A percentile compares a stretch with the other conserved stretches of the same genome.
phyloP scores from a whole-genome alignment of 2,113 vertebrate genomes.

The Cheilinus undulatus region DNA sequence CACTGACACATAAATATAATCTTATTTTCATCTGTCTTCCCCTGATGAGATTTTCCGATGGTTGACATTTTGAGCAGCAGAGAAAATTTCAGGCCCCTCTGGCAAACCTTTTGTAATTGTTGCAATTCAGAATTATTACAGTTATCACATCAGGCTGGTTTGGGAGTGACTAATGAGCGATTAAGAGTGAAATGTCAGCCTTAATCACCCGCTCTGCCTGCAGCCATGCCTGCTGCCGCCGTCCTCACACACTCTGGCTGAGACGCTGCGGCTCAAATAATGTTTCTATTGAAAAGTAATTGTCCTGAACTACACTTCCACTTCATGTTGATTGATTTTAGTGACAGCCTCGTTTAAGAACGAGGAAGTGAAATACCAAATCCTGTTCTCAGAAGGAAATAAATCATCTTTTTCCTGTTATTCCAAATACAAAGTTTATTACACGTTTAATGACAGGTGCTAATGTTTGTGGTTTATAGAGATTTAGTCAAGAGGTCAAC shows the following conservation, averaged over 20 bases:
- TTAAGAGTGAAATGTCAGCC: slow-evolving; percentile 79
- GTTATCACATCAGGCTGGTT: slow-evolving; percentile 61
- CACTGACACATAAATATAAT: slow-evolving; percentile 59
- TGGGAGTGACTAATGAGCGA: slow-evolving; percentile 66
- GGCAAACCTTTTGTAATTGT: slow-evolving; percentile 75
- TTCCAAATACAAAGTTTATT: too few species aligned
- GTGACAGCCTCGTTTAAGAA: slow-evolving; percentile 40
- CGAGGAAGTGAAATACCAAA: slow-evolving; percentile 54
- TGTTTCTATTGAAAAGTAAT: slow-evolving; percentile 37
- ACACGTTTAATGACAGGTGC: too few species aligned
- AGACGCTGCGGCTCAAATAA: slow-evolving; percentile 55
- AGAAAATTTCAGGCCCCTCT: slow-evolving; percentile 39
- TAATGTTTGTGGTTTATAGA: too few species aligned
- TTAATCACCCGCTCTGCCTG: slow-evolving; percentile 61
- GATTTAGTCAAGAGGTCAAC: too few species aligned
- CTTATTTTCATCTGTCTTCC: slow-evolving; percentile 37
- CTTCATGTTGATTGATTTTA: slow-evolving; percentile 2
- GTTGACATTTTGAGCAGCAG: slow-evolving; percentile 70
- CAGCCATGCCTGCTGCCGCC: slow-evolving; percentile 27
- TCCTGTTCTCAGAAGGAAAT: not conserved
- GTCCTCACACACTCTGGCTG: slow-evolving; percentile 39
- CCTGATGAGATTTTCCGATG: slow-evolving; percentile 58
- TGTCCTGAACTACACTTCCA: slow-evolving; percentile 20
- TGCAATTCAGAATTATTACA: slow-evolving; percentile 78
- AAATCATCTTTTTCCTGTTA: not conserved